Evolutionary conservation across 2,888 invertebrate species (phyloP), one percentile per base, ranked within the genome.

Genomic region (Alcis repandata): DNA sequence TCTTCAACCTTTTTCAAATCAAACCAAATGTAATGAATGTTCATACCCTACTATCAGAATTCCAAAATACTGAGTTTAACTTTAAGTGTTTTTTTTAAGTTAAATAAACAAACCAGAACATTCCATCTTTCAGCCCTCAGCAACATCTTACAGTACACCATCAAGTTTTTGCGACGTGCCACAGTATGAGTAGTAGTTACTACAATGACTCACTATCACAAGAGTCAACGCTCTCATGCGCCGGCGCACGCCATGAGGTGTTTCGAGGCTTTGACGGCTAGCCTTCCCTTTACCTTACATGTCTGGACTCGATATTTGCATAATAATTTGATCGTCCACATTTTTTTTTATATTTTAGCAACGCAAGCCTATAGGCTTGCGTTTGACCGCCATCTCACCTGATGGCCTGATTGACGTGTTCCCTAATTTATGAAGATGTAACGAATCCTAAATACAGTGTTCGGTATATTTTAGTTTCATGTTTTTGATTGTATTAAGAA

Each of bases 161-260:
- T 63, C 79, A 65, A 80, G 79, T 85, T 86, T 85, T 86, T 86
- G 82, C 80, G 64, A 45, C 19, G 36, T 19, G 10, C 1, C 33
- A 45, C 56, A 56, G 56, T 2, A 8, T 20, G 20, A 27, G 9
- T n/a, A 43, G 11, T 2, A 45, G 56, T 45, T 45, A 19, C 33
- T 20, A 11, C n/a, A 81, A 82, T 91, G 91, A 90, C 71, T 91
- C 91, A 90, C 71, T n/a, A 27, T 27, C 27, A 27, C 27, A 57
- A 59, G 71, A 88, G 89, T 90, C 89, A 89, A 90, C 82, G 90
- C 66, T 66, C 73, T 66, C 46, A 48, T 56, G 45, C 69, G 75
- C 45, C 74, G 65, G 67, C 73, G 46, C 77, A 72, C 67, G 71
- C 74, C 78, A 78, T 77, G 78, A 66, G 51, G 64, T 64, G 66